These are phyloP conservation scores for Umimayanthus kanabou DNA, from an alignment of 92 coral and sea anemone genomes.

Conservation along the genomic window DNA sequence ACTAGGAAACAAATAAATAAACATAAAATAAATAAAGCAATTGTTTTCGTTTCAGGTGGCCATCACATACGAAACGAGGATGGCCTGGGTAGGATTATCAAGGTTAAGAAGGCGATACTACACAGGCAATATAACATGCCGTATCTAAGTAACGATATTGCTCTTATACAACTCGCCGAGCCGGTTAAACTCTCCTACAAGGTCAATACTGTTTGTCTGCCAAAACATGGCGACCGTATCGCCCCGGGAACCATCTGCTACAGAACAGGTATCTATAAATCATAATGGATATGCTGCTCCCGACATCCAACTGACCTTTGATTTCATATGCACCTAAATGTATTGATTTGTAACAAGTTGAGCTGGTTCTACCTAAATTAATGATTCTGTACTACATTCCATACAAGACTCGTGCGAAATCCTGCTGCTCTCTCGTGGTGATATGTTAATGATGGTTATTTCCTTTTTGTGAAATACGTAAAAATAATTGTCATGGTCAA, in stretches of 20 bases:
- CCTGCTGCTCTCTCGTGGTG: neutral
- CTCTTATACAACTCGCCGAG: conserved; percentile 46
- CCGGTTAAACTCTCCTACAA: conserved; percentile 42
- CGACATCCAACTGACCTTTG: too few relatives aligned
- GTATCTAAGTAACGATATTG: conserved; percentile 36
- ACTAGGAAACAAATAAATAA: too few relatives aligned
- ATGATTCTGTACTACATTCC: neutral
- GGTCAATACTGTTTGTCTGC: conserved; percentile 47
- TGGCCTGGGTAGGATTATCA: conserved; percentile 31
- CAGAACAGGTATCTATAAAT: conserved; percentile 40
- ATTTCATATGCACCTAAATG: neutral
- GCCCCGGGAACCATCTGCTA: conserved; percentile 56
- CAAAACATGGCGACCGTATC: conserved; percentile 42
- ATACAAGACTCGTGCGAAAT: neutral
- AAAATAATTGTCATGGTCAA: neutral
- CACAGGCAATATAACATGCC: conserved; percentile 41
- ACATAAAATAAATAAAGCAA: neutral
- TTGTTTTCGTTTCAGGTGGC: conserved; percentile 15
- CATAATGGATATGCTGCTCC: too few relatives aligned
- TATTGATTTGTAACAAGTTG: neutral
- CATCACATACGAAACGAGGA: conserved; percentile 36
- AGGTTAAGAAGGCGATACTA: conserved; percentile 17
- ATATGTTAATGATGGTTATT: too few relatives aligned
- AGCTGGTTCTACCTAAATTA: neutral
- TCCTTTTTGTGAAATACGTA: neutral